Base-by-base conservation (phyloP, 2,888 invertebrate species). In the Herminia tarsipennalis region DNA sequence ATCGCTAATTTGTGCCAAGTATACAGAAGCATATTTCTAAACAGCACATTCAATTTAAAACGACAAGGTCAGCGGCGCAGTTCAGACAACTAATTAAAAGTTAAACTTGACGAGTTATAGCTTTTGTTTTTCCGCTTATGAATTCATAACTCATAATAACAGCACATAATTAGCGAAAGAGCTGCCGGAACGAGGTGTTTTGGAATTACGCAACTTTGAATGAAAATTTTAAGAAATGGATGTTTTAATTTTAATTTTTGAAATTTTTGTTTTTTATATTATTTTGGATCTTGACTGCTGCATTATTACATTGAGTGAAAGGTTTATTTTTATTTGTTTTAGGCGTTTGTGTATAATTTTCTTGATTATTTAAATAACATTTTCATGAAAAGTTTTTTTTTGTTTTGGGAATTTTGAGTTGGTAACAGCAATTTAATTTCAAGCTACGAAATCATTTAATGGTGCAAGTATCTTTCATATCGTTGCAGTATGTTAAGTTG, bases 41-140 rank as follows among this genome's bases (percentile, higher is more conserved):
- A 34, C 30, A 18, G 16, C 30, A 28, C 24, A 42, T 35, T 36
- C 25, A 24, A 47, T 30, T 8, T 25, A 20, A 12, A 38, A 30
- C 35, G 20, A 28, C 56, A 53, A 64, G 56, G 64, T 60, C 56
- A 67, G 38, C 40, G 34, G 38, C 35, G 32, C 57, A 56, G 36
- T 56, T 58, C 48, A 52, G 51, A 56, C 56, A 76, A 79, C 74
- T 76, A 81, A 81, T 81, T 81, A 78, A 77, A 80, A 81, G 66
- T 80, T 76, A 52, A 50, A 65, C 47, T 69, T 67, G 57, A 64
- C 65, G 64, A 63, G 52, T 75, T 78, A 81, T 70, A 61, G 74
- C 70, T 74, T 78, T 78, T 76, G 77, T 76, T 77, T 75, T 78
- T 71, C 64, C 65, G 66, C 58, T 73, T 66, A 76, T 74, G 70